Conservation (phyloP, 2,888 invertebrate genomes). For the Drosophila nigritarsus region DNA sequence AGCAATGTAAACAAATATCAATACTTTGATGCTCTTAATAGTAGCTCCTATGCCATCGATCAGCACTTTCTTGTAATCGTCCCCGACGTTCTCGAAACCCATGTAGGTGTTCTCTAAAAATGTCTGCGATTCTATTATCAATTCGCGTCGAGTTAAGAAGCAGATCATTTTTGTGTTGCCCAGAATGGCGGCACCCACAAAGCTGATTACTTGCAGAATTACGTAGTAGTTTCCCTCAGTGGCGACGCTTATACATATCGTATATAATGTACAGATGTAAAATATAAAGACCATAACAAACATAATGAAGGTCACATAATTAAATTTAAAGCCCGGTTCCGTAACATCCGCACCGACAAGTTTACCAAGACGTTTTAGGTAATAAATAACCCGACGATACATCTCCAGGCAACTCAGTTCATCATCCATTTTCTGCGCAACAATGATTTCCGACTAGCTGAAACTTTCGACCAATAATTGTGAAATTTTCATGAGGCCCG, state of each 20-base stretch:
- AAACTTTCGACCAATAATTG: not conserved
- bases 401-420: not conserved
- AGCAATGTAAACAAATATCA: constrained; percentile 13
- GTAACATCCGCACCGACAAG: constrained; percentile 44
- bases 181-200: constrained; percentile 39
- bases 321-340: constrained; percentile 19
- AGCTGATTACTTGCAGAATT: constrained; percentile 42
- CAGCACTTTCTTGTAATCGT: constrained; percentile 28
- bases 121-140: not conserved
- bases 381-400: constrained; percentile 17
- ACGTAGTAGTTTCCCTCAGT: constrained; percentile 41
- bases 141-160: constrained; percentile 5
- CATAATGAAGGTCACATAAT: constrained; percentile 23
- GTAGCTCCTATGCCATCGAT: constrained; percentile 13
- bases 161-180: constrained; percentile 12
- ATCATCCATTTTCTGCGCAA: not conserved
- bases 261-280: constrained; percentile 49
- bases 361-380: not conserved
- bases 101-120: constrained; percentile 38
- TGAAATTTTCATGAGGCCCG: not conserved
- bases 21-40: constrained; percentile 24
- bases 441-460: not conserved
- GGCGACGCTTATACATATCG: constrained; percentile 42
- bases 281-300: constrained; percentile 9
- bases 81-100: constrained; percentile 36